These are phyloP conservation scores for rat (Rattus norvegicus) DNA, from an alignment of 2,113 vertebrate species.

Conservation along the genomic window DNA sequence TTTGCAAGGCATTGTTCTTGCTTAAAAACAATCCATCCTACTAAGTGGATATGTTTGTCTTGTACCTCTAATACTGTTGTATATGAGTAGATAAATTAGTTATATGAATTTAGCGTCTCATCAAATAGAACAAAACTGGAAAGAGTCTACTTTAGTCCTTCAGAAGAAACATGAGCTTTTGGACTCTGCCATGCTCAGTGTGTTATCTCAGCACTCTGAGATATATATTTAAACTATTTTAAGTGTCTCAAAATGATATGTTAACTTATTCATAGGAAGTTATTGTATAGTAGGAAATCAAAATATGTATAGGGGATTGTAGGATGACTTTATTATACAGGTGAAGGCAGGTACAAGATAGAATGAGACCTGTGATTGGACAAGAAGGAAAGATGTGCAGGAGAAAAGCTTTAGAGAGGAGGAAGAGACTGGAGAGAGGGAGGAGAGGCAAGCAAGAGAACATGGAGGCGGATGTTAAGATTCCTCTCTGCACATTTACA, in stretches of 20 bases:
- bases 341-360: no score
- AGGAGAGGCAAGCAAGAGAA: no score
- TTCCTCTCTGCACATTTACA: no score
- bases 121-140: not conserved
- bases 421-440: no score
- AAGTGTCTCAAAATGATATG: no score
- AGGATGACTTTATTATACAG: no score
- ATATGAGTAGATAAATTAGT: not conserved
- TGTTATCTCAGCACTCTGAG: not conserved
- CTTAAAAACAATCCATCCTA: not conserved
- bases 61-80: not conserved
- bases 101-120: not conserved
- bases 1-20: not conserved
- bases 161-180: not conserved
- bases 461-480: no score
- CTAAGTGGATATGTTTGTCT: not conserved
- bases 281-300: not conserved
- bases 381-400: no score
- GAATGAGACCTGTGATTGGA: no score
- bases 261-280: not conserved
- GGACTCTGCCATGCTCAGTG: not conserved
- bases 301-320: not conserved
- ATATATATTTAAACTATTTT: not conserved
- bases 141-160: not conserved
- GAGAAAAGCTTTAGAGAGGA: no score